A percentile compares a stretch with the other conserved stretches of the same genome.
Evolutionary conservation across 2,888 invertebrate species (phyloP).

Genomic region (Therioaphis trifolii): DNA sequence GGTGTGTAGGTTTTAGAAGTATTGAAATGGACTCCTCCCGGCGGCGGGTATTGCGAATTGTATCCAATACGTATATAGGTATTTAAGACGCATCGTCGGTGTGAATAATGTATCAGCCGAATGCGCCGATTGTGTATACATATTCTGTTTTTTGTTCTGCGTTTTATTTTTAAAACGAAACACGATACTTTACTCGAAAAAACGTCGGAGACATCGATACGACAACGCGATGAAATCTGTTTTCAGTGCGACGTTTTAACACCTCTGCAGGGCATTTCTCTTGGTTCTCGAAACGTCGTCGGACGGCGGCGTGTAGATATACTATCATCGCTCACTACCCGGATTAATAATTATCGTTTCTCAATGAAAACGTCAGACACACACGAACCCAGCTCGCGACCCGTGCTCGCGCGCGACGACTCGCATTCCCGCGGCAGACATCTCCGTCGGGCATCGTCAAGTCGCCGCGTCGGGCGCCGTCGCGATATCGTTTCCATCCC

Average conservation of each 20-base stretch:
- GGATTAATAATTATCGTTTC: background rate
- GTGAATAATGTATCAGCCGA: no score
- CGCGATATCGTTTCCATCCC: constrained; percentile 15
- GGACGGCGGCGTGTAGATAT: background rate
- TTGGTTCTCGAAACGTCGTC: background rate
- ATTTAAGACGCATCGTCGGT: no score
- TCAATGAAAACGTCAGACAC: constrained; percentile 50
- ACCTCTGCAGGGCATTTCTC: background rate
- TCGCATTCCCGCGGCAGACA: constrained; percentile 32
- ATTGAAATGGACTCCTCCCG: no score
- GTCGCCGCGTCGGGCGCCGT: constrained; percentile 55
- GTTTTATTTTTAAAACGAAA: constrained; percentile 5
- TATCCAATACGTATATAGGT: no score
- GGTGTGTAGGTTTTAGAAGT: no score
- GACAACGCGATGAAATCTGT: background rate
- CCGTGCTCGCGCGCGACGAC: no score
- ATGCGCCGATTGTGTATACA: background rate
- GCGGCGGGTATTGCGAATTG: no score
- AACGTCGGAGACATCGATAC: background rate
- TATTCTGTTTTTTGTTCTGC: background rate
- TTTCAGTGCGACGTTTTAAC: constrained; percentile 7
- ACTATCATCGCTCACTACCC: background rate
- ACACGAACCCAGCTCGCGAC: no score
- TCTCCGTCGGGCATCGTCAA: constrained; percentile 58
- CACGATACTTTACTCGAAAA: background rate